A percentile compares a stretch with the other conserved stretches of the same genome.
Conservation (phyloP, 1,140 invertebrate genomes). For the Drosophila yakuba region DNA sequence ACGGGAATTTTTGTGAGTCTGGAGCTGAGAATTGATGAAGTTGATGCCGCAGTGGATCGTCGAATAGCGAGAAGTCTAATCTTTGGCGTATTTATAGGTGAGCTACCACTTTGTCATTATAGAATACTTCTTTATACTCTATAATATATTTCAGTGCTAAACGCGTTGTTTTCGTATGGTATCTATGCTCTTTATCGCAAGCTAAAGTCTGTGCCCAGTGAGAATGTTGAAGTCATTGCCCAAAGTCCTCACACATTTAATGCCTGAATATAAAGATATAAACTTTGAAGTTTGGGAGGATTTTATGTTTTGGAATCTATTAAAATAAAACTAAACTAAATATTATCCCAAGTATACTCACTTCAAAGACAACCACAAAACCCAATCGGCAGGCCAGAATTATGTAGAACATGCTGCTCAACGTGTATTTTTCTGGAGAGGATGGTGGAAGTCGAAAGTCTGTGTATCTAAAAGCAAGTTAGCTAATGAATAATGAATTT, state of each 20-base stretch:
- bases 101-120: neutral
- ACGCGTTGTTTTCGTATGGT: constrained; percentile 68
- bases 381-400: constrained; percentile 94
- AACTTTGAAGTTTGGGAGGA: too few species aligned
- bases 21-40: constrained; percentile 77
- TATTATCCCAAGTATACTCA: constrained; percentile 81
- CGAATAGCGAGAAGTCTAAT: constrained; percentile 74
- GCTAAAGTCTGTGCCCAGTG: constrained; percentile 64
- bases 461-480: constrained; percentile 72
- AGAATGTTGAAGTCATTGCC: constrained; percentile 55
- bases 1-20: constrained; percentile 71
- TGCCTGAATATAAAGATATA: neutral
- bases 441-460: constrained; percentile 93
- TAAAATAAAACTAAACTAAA: constrained; percentile 20
- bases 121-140: too few species aligned
- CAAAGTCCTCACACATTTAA: constrained; percentile 38
- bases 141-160: constrained; percentile 52
- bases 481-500: neutral
- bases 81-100: constrained; percentile 77
- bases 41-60: constrained; percentile 75
- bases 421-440: constrained; percentile 88
- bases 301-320: constrained; percentile 20
- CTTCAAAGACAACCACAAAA: constrained; percentile 97
- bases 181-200: constrained; percentile 74
- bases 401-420: constrained; percentile 94